A percentile compares a stretch with the other conserved stretches of the same genome.
Evolutionary conservation across 23 tunicate genomes (phyloP).

Genomic region (Corella eumyota): DNA sequence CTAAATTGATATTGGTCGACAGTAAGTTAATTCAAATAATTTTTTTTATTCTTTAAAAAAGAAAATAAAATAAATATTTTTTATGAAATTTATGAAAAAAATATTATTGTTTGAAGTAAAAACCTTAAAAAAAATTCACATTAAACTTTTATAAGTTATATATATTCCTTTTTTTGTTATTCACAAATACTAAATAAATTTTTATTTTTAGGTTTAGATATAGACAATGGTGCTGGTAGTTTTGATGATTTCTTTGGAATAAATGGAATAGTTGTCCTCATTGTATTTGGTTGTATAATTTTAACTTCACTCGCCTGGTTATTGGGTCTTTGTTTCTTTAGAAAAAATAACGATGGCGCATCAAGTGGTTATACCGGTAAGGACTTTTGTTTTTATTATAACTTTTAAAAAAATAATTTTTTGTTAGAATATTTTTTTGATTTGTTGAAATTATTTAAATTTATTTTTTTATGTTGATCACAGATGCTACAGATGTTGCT

Average conservation of each 20-base stretch:
- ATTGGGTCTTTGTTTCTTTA: slow-evolving; percentile 31
- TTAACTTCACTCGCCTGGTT: slow-evolving; percentile 50
- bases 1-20: slow-evolving; percentile 6
- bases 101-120: too few relatives aligned
- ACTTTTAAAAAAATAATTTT: not conserved
- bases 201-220: not conserved
- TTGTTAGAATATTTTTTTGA: too few relatives aligned
- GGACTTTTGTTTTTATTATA: not conserved
- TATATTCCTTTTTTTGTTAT: too few relatives aligned
- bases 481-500: not conserved
- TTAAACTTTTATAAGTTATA: too few relatives aligned
- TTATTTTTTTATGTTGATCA: too few relatives aligned
- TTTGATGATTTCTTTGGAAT: slow-evolving; percentile 13
- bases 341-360: slow-evolving; percentile 32
- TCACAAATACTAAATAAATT: too few relatives aligned
- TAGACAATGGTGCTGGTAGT: not conserved
- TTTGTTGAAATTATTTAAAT: too few relatives aligned
- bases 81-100: too few relatives aligned
- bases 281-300: slow-evolving; percentile 36
- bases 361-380: slow-evolving; percentile 42
- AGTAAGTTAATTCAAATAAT: too few relatives aligned
- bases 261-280: slow-evolving; percentile 21
- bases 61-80: too few relatives aligned
- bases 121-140: too few relatives aligned
- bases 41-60: too few relatives aligned